These are phyloP conservation scores for Hydrozoanthus gracilis DNA, from an alignment of 92 coral and sea anemone species.

Conservation along the genomic window DNA sequence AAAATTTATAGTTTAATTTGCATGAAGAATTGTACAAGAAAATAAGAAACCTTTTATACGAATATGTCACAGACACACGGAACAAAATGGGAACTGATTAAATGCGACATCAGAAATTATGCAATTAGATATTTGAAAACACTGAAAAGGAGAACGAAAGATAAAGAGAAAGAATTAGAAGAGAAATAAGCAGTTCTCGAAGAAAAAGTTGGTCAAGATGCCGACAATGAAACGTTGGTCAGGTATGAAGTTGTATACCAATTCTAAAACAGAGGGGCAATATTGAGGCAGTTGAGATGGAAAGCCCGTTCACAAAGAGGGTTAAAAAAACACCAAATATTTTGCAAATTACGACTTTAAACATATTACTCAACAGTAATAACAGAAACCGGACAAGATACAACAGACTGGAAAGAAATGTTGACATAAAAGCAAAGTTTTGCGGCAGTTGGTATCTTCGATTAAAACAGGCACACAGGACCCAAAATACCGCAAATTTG, in stretches of 20 bases:
- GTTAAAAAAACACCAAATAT: neutral
- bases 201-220: neutral
- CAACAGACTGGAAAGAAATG: neutral
- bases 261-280: neutral
- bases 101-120: neutral
- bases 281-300: neutral
- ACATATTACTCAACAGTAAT: neutral
- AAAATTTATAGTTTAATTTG: neutral
- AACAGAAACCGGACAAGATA: neutral
- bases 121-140: neutral
- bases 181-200: neutral
- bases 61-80: neutral
- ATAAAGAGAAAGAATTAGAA: neutral
- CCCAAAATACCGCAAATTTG: neutral
- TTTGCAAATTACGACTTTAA: neutral
- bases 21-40: neutral
- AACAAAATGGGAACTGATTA: neutral
- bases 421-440: neutral
- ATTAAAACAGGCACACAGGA: neutral
- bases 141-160: neutral
- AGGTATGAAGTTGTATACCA: neutral
- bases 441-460: neutral
- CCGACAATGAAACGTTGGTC: neutral
- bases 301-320: neutral
- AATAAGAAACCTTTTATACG: neutral